Conservation (phyloP, 2,888 invertebrate genomes). For the Miltochrista miniata region DNA sequence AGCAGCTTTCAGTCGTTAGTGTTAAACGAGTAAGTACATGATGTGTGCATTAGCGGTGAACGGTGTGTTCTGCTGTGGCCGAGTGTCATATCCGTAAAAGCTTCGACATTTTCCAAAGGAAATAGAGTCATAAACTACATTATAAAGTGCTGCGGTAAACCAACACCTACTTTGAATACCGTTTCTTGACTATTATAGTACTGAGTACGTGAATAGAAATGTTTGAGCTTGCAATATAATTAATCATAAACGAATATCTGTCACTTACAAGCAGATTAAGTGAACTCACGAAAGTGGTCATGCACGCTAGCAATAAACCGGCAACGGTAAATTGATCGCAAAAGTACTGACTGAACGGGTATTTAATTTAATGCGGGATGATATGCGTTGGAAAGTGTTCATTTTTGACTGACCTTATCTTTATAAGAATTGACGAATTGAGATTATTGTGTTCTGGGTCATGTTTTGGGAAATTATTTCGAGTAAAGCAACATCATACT, state of each 20-base stretch:
- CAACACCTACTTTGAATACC: conserved; percentile 30
- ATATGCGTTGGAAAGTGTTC: conserved; percentile 20
- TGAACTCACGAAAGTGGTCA: conserved; percentile 28
- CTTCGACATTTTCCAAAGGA: conserved; percentile 26
- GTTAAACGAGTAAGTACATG: conserved; percentile 42
- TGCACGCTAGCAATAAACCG: conserved; percentile 31
- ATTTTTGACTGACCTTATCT: conserved; percentile 8
- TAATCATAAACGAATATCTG: conserved; percentile 33
- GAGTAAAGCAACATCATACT: background rate
- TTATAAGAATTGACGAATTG: background rate
- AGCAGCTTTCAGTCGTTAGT: conserved; percentile 36
- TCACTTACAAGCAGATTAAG: conserved; percentile 27
- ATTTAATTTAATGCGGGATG: conserved; percentile 28
- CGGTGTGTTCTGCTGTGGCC: conserved; percentile 31
- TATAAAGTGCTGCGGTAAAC: conserved; percentile 21
- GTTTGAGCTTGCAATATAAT: conserved; percentile 20
- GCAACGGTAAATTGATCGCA: conserved; percentile 34
- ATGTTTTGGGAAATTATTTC: background rate
- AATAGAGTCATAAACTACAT: conserved; percentile 36
- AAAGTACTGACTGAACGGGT: conserved; percentile 18
- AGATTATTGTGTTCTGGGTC: background rate
- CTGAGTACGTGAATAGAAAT: conserved; percentile 26
- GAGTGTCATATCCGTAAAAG: conserved; percentile 40
- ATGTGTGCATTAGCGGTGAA: conserved; percentile 45
- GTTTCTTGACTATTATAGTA: conserved; percentile 41